Base-by-base conservation (phyloP, 2,888 invertebrate genomes). In the Biston stratarius region DNA sequence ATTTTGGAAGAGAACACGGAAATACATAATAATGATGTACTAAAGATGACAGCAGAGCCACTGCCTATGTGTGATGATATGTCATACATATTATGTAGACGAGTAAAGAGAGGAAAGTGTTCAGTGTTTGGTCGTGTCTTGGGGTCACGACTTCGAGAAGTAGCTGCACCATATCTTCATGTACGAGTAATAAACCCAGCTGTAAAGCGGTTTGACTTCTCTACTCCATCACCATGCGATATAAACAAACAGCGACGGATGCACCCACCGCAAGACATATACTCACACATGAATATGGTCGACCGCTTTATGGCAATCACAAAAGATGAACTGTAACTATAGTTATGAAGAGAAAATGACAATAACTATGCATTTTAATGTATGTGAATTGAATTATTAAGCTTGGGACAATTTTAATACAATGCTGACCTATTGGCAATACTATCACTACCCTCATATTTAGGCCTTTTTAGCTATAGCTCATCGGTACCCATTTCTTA, bases 61-160 rank as follows among this genome's bases (percentile, higher is more conserved):
- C 67, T 90, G 33, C 86, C 89, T 0, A 84, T 85, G 62, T 82
- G 66, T 24, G 83, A 79, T n/a, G 90, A 91, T 56, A 84, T 91
- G 85, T 85, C 88, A 3, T 86, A 87, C 71, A 87, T 91, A 47
- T 74, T 92, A 11, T 76, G 74, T 1, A 71, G 81, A 38, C 87
- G 86, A 71, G 67, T 90, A 1, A 76, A 61, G 6, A 79, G 64
- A 59, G 85, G 78, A 0, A 88, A 84, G 66, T 86, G 89, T 70
- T 92, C 92, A 15, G 59, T 83, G 0, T 92, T 91, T 77, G 92
- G 91, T 0, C 91, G 85, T 77, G 89, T 92, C 0, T 66, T 92
- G 6, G 76, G 82, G 12, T 79, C 90, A 10, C 79, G 87, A 8
- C 59, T 87, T 24, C 77, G 71, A 51, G 87, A 87, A 0, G 84